phyloP scores from a whole-genome alignment of 1,140 invertebrate species.

The Bombus difficillimus region DNA sequence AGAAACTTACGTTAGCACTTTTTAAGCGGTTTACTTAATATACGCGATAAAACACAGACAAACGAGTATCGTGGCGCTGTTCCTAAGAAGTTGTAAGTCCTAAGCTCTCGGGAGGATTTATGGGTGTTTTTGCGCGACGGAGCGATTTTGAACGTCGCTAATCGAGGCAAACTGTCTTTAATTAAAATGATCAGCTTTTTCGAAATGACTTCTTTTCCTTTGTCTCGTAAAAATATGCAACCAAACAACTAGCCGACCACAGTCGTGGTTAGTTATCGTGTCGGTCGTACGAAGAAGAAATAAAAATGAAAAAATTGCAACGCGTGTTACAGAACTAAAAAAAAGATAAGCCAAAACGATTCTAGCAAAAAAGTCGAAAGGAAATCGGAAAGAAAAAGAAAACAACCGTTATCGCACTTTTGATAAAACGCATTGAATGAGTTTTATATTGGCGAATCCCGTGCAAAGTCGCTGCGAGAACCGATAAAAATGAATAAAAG shows the following conservation, averaged over 20 bases:
- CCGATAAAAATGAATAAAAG: neutral
- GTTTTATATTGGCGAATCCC: too few species aligned
- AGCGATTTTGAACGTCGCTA: constrained; percentile 10
- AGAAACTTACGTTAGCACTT: neutral
- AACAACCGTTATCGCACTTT: too few species aligned
- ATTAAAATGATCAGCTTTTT: neutral
- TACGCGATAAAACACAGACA: neutral
- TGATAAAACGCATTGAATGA: neutral
- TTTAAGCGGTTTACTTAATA: neutral
- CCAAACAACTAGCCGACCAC: neutral
- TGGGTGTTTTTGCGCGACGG: neutral
- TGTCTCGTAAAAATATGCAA: too few species aligned
- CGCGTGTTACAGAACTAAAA: neutral
- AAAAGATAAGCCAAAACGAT: neutral
- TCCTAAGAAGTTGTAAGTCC: constrained; percentile 15
- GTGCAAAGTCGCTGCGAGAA: constrained; percentile 7
- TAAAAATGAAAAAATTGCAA: neutral
- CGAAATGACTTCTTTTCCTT: neutral
- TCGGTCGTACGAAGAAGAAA: neutral
- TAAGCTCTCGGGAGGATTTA: constrained; percentile 41
- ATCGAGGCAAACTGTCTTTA: constrained; percentile 20
- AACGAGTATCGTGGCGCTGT: neutral
- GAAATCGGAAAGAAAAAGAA: neutral
- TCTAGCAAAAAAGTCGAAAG: neutral
- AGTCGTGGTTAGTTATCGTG: too few species aligned